Percentiles rank a stretch among this genome's conserved stretches.
These are phyloP conservation scores for Nylanderia fulva DNA, from an alignment of 1,140 invertebrate species.

Conservation along the genomic window DNA sequence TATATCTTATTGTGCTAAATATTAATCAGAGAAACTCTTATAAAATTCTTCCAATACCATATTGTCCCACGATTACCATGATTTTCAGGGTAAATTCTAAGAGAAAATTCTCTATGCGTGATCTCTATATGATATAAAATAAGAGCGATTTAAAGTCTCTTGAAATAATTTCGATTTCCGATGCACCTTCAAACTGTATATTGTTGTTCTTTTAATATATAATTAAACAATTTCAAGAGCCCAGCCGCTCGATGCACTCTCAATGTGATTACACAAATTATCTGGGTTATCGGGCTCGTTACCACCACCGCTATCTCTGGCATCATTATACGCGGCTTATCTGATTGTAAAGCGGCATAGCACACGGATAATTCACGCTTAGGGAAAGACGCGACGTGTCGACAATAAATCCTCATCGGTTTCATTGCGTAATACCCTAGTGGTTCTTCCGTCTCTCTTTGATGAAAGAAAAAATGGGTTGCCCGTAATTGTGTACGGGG, in stretches of 20 bases:
- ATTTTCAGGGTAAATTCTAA: too few relatives aligned
- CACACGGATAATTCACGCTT: neutral
- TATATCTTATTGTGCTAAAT: too few relatives aligned
- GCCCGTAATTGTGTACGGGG: conserved; percentile 33
- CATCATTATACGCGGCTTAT: conserved; percentile 30
- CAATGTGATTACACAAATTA: conserved; percentile 52
- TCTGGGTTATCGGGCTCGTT: conserved; percentile 52
- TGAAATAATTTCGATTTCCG: neutral
- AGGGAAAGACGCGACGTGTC: conserved; percentile 30
- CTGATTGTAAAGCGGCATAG: conserved; percentile 29
- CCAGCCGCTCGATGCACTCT: neutral
- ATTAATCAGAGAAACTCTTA: too few relatives aligned
- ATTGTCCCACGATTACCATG: too few relatives aligned
- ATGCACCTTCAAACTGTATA: neutral
- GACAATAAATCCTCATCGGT: conserved; percentile 48
- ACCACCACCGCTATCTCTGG: conserved; percentile 32
- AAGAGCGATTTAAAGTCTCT: neutral
- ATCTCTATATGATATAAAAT: neutral
- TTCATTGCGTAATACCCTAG: conserved; percentile 35
- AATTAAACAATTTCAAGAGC: neutral
- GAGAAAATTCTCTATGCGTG: too few relatives aligned
- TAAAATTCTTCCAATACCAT: too few relatives aligned
- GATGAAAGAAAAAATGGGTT: conserved; percentile 45
- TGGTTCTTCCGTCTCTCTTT: neutral
- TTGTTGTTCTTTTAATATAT: neutral